These are phyloP conservation scores for Acleris sparsana DNA, from an alignment of 2,888 invertebrate species.

Conservation along the genomic window DNA sequence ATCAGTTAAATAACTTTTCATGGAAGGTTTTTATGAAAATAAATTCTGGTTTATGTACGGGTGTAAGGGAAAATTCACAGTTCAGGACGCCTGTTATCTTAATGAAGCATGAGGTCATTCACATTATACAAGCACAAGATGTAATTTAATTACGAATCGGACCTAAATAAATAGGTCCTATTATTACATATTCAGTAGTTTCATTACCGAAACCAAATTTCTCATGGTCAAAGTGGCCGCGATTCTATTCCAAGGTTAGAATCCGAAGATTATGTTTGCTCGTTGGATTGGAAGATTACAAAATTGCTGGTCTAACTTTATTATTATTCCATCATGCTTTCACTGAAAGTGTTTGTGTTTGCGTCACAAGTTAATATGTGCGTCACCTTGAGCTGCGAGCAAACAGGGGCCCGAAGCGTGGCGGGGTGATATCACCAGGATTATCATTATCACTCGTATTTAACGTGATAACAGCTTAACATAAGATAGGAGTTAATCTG, in stretches of 20 bases:
- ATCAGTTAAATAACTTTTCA: no score
- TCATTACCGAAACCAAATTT: neutral
- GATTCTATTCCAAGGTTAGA: neutral
- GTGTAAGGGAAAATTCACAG: no score
- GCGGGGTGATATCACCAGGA: slow-evolving; percentile 62
- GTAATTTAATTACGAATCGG: no score
- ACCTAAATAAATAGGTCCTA: no score
- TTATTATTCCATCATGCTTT: slow-evolving; percentile 24
- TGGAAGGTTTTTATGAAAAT: no score
- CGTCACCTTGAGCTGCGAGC: slow-evolving; percentile 44
- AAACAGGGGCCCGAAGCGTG: slow-evolving; percentile 52
- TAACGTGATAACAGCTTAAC: slow-evolving; percentile 31
- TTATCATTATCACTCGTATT: slow-evolving; percentile 58
- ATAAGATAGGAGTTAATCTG: slow-evolving; percentile 54
- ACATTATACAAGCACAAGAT: no score
- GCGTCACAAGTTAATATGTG: slow-evolving; percentile 36
- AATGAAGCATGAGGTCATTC: no score
- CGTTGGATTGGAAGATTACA: neutral
- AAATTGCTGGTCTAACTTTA: neutral
- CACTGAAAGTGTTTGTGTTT: slow-evolving; percentile 29
- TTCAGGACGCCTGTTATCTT: no score
- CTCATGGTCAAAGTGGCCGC: neutral
- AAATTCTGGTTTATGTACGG: no score
- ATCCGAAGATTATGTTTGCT: neutral
- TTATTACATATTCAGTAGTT: neutral